Evolutionary conservation across 2,113 vertebrate species (phyloP), one percentile per base, ranked within the genome.

Genomic region (Pteronura brasiliensis): DNA sequence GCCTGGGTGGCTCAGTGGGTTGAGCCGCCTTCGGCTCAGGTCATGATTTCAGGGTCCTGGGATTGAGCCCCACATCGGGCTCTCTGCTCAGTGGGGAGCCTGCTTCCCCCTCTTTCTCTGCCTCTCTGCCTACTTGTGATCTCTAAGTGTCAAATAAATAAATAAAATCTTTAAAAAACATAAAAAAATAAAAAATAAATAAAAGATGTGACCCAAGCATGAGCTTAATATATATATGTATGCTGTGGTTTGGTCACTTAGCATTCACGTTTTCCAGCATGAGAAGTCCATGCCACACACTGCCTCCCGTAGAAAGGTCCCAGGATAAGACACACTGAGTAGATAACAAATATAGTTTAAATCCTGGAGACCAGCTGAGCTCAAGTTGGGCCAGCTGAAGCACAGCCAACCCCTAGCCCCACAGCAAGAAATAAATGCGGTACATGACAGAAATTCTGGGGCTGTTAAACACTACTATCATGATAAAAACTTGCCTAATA

Each of bases 311-410:
- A 13, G 13, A 13, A 13, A 72, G n/a, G 27, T 69, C 44, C 42
- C 76, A 82, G 55, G 79, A 91, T 36, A 95, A 31, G 69, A 80
- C 6, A 69, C 21, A 25, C 34, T 39, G 44, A 77, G 20, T 7
- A 84, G 74, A 87, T 72, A 82, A 82, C 11, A 96, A 84, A 88
- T 44, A 72, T n/a, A 63, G 71, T 27, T 57, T 63, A n/a, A 97
- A 87, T 59, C 31, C 34, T n/a, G 2, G 12, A 94, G n/a, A 92
- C 14, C 57, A 59, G 79, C n/a, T 76, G 42, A 96, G 31, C 36
- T 21, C 34, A 72, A 36, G 52, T 29, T 80, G 72, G 81, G 81
- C 39, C n/a, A 84, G 29, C 1, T 42, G n/a, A 93, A 47, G 42
- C 59, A 82, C 15, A 55, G 55, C 61, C 49, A 74, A 95, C 21